Base-by-base conservation (phyloP, 2,888 invertebrate species). In the Amphimallon solstitiale region DNA sequence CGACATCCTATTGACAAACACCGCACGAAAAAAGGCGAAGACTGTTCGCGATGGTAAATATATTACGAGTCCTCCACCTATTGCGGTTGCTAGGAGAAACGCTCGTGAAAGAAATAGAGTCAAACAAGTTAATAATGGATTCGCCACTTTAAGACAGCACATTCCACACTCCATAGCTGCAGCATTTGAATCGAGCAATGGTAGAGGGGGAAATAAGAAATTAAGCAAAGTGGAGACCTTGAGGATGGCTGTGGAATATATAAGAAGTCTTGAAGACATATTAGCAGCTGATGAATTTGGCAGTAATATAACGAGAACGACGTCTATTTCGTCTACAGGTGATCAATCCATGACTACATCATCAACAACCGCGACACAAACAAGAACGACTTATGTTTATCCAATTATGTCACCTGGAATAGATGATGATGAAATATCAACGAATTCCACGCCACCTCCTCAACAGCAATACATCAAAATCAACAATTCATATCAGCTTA, bases 101-200 rank as follows among this genome's bases (percentile, higher is more conserved):
- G 96, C 95, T 68, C 88, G 97, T 60, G 97, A 97, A 86, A 85
- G 97, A 15, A 96, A 96, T 82, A 87, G 97, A 67, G 96, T 96
- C 7, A 93, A 95, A 74, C 94, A 95, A 86, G 94, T 95, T 21
- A 95, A 95, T 83, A 92, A 94, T 76, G 95, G 95, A 14, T 95
- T 95, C 80, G 93, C 94, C 0, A 91, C 92, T n/a, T 83, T 95
- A 1, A 86, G 95, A 15, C 91, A 93, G 74, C 94, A 93, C 78
- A 94, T 95, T 71, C 95, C 95, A 0, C 91, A 90, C 62, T 91
- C 92, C 78, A 91, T 93, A 0, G 92, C 92, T 0, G 85, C 89
- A 59, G 87, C 87, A 0, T 91, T 89, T 69, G 90, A 82, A 69
- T 78, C 88, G 4, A 90, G 89, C 65, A 87, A 86, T 43, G 89